A percentile compares a stretch with the other conserved stretches of the same genome.
Evolutionary conservation across 53 echinoderm and acorn worm species (phyloP).

Genomic region (Henricia sp.): DNA sequence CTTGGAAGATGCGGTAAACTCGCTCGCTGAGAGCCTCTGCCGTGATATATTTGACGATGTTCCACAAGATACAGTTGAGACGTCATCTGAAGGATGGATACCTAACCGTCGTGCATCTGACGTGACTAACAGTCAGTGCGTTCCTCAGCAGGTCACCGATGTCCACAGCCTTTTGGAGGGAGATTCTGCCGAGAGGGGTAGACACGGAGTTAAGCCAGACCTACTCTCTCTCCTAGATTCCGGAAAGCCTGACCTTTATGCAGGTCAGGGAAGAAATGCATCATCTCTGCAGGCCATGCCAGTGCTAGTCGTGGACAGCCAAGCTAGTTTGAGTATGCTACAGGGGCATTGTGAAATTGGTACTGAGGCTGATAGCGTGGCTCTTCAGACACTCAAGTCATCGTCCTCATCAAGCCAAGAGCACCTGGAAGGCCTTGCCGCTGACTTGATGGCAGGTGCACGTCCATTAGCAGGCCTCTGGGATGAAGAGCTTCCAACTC

Average conservation of each 20-base stretch:
- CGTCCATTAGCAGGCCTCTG: slow-evolving; percentile 29
- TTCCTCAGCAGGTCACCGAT: slow-evolving; percentile 16
- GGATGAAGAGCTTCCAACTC: slow-evolving; percentile 35
- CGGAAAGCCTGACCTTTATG: slow-evolving; percentile 13
- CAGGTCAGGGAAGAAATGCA: slow-evolving; percentile 28
- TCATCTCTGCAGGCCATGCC: slow-evolving; percentile 55
- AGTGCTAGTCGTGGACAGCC: slow-evolving; percentile 45
- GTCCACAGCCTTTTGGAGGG: slow-evolving; percentile 40
- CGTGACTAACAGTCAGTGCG: neutral
- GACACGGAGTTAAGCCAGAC: slow-evolving; percentile 53
- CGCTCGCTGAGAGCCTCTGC: slow-evolving; percentile 92
- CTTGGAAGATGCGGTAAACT: slow-evolving; percentile 94
- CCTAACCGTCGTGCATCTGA: slow-evolving; percentile 8
- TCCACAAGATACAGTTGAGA: neutral
- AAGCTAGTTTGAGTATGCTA: slow-evolving; percentile 44
- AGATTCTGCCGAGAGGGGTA: slow-evolving; percentile 52
- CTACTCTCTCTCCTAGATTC: slow-evolving; percentile 40
- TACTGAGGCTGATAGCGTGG: neutral
- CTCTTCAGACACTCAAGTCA: slow-evolving; percentile 3
- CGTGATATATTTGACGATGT: slow-evolving; percentile 89
- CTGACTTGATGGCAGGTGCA: slow-evolving; percentile 31
- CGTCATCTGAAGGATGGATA: neutral
- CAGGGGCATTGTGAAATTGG: slow-evolving; percentile 8
- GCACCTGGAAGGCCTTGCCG: slow-evolving; percentile 6
- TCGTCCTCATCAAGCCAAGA: slow-evolving; percentile 43